These are phyloP conservation scores for Alcedo atthis DNA, from an alignment of 2,797 vertebrate genomes.

Conservation along the genomic window DNA sequence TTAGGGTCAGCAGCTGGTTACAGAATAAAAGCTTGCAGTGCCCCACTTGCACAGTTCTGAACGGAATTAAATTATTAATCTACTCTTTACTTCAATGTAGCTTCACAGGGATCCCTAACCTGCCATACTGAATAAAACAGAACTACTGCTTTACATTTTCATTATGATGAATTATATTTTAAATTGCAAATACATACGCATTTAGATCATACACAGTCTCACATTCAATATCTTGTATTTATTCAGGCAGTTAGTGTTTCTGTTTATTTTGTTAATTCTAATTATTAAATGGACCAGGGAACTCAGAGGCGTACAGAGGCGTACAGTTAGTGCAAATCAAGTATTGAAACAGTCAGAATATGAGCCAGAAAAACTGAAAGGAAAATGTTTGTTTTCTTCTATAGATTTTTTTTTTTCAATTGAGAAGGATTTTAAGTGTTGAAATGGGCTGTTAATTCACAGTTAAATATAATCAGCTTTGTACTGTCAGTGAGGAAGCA, in stretches of 20 bases:
- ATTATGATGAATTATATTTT: conserved; percentile 96
- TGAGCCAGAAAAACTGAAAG: not conserved
- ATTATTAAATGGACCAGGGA: conserved; percentile 49
- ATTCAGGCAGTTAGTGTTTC: conserved; percentile 59
- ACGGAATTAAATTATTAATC: conserved; percentile 99
- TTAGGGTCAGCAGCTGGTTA: conserved; percentile 93
- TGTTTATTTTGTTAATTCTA: conserved; percentile 71
- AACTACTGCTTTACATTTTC: conserved; percentile 98
- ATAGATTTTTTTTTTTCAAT: not conserved
- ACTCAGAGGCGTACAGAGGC: not conserved
- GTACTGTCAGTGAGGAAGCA: not conserved
- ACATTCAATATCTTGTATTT: conserved; percentile 76
- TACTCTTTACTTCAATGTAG: conserved; percentile 90
- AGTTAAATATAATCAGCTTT: conserved; percentile 20
- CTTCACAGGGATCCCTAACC: conserved; percentile 96
- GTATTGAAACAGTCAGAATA: conserved; percentile 19
- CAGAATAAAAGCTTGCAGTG: conserved; percentile 79
- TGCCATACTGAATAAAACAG: conserved; percentile 98
- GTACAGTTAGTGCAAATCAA: conserved; percentile 2
- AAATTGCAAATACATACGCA: conserved; percentile 93
- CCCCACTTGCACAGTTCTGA: conserved; percentile 84
- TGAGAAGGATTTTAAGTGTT: not conserved
- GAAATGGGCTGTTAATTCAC: not conserved
- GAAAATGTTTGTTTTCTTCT: not conserved
- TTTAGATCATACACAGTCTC: conserved; percentile 70